Conservation (phyloP, 2,113 vertebrate genomes). For the Prunella fulvescens region DNA sequence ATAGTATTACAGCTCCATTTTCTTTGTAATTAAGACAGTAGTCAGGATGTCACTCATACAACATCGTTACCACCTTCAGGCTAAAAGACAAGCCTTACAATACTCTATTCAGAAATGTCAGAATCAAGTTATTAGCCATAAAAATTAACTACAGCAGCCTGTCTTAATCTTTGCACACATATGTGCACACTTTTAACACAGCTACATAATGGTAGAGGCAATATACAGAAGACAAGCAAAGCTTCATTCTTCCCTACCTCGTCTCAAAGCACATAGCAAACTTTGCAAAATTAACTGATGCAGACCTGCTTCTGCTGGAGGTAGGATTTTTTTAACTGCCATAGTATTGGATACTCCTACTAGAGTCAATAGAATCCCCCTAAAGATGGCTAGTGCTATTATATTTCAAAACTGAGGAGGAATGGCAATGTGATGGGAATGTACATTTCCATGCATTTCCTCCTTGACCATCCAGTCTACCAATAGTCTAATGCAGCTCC, state of each 20-base stretch:
- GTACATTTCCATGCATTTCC: not conserved
- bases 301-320: not conserved
- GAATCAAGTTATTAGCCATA: not conserved
- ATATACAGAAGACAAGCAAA: not conserved
- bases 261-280: not conserved
- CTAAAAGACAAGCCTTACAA: not conserved
- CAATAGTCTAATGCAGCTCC: not conserved
- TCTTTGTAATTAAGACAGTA: not conserved
- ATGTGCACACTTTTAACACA: not conserved
- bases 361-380: not conserved
- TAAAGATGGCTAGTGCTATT: not conserved
- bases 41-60: not conserved
- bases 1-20: not conserved
- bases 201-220: not conserved
- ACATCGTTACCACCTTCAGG: not conserved
- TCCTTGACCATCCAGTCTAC: not conserved
- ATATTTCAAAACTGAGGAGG: not conserved
- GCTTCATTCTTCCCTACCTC: fast-evolving
- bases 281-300: not conserved
- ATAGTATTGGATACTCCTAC: not conserved
- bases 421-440: not conserved
- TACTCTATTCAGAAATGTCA: not conserved
- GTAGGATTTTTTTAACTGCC: not conserved
- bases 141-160: not conserved
- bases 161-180: not conserved